These are phyloP conservation scores for Orchestia grillus DNA, from an alignment of 1,140 invertebrate species.

Conservation along the genomic window DNA sequence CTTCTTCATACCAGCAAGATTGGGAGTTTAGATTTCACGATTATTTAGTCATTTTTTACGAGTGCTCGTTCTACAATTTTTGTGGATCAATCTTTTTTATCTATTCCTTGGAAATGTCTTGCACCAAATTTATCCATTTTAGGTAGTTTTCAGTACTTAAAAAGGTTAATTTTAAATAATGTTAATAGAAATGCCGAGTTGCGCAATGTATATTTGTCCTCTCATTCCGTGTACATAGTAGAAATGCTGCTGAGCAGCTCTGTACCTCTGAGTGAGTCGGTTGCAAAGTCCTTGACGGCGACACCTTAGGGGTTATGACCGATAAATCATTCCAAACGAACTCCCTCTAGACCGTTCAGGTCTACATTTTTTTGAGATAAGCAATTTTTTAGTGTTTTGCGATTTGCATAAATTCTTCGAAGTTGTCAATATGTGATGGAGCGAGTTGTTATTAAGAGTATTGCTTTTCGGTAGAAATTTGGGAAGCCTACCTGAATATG, in stretches of 20 bases:
- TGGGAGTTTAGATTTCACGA: not conserved
- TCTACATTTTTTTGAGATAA: not conserved
- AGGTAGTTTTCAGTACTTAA: not conserved
- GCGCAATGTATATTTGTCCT: constrained; percentile 21
- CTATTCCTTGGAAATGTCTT: not conserved
- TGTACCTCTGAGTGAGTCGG: not conserved
- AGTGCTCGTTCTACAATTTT: not conserved
- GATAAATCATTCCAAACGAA: not conserved
- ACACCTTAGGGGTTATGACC: not conserved
- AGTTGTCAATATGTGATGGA: not conserved
- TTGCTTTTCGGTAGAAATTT: not conserved
- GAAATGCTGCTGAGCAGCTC: not conserved
- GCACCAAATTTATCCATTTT: not conserved
- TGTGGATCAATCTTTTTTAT: not conserved
- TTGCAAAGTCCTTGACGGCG: not conserved
- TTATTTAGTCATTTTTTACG: not conserved
- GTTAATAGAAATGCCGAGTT: constrained; percentile 30
- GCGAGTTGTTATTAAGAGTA: not conserved
- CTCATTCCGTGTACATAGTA: constrained; percentile 33
- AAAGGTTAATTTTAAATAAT: constrained; percentile 1
- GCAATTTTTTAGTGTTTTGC: not conserved
- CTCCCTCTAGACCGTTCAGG: not conserved
- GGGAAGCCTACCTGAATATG: no score
- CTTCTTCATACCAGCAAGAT: not conserved
- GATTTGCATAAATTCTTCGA: not conserved